Base-by-base conservation (phyloP, 2,888 invertebrate genomes). In the Oligia fasciuncula region DNA sequence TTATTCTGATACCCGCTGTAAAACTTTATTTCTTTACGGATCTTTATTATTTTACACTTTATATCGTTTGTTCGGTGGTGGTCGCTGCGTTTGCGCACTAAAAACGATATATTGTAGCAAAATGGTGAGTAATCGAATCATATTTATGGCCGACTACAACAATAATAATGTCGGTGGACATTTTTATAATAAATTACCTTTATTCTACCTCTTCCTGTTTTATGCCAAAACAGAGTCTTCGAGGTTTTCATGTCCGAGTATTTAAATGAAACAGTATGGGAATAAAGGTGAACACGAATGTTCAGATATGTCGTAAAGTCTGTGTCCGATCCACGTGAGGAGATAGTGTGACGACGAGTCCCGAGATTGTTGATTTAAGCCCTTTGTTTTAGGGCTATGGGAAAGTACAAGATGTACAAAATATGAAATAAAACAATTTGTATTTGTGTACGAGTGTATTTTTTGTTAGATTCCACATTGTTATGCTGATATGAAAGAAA, bases 21-120 rank as follows among this genome's bases (percentile, higher is more conserved):
- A 95, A 95, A 93, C 86, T 95, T 95, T 94, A 95, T 94, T 93
- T 93, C 93, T 94, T 93, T 94, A 93, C 92, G 90, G 91, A 88
- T 89, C 92, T 94, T 94, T 93, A 94, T 94, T 94, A 93, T 93
- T 92, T 91, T 93, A 91, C 87, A 84, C 87, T 90, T 91, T 90
- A 85, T 91, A 91, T 92, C 88, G 87, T 87, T 29, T 85, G 88
- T 85, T 85, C 87, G 81, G 88, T 88, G 90, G 88, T 90, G 89
- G 87, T 86, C 82, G 83, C 71, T 68, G 81, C 80, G 83, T 83
- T 82, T 77, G 77, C 85, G 91, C 90, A 93, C 93, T 94, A 94
- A 94, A 91, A 90, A 90, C 83, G 75, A 77, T 92, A 93, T 93
- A 93, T 93, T 93, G 93, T 93, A 93, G 92, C 91, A 92, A 92